Evolutionary conservation across 2,797 vertebrate species (phyloP).

Genomic region (Sternarchorhynchus goeldii): DNA sequence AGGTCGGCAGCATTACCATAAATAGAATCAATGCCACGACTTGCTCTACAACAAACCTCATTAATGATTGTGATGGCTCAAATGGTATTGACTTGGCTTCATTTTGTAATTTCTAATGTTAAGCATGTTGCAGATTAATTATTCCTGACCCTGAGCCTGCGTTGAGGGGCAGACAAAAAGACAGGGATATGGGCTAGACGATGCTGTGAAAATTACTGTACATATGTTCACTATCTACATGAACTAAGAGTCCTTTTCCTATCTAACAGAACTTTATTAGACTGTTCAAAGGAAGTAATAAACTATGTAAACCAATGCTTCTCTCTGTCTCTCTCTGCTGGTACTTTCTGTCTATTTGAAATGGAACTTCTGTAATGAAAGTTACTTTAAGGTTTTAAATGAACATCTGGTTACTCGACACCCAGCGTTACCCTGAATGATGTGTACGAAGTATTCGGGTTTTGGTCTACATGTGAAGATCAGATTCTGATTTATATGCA

Average conservation of each 20-base stretch:
- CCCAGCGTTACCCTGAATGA: too few relatives aligned
- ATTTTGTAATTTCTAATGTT: conserved; percentile 1
- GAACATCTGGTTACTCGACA: too few relatives aligned
- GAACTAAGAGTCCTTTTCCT: conserved; percentile 68
- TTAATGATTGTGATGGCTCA: too few relatives aligned
- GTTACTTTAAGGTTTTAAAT: neutral
- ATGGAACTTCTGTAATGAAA: too few relatives aligned
- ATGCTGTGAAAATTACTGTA: conserved; percentile 77
- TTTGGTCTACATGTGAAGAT: too few relatives aligned
- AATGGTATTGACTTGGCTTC: neutral
- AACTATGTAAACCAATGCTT: conserved; percentile 65
- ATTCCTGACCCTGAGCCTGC: conserved; percentile 16
- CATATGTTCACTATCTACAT: conserved; percentile 72
- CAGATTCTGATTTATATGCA: too few relatives aligned
- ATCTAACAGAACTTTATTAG: conserved; percentile 78
- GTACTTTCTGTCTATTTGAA: too few relatives aligned
- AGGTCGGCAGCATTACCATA: neutral
- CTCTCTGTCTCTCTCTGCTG: conserved; percentile 23
- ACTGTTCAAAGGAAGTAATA: conserved; percentile 77
- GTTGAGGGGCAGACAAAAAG: conserved; percentile 49
- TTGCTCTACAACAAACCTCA: conserved; percentile 1
- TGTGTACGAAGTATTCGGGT: too few relatives aligned
- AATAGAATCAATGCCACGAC: neutral
- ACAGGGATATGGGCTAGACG: conserved; percentile 66
- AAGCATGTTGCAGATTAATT: conserved; percentile 21